Percentiles rank a stretch among this genome's conserved stretches.
These are phyloP conservation scores for Ataeniobius toweri DNA, from an alignment of 2,797 vertebrate species.

Conservation along the genomic window DNA sequence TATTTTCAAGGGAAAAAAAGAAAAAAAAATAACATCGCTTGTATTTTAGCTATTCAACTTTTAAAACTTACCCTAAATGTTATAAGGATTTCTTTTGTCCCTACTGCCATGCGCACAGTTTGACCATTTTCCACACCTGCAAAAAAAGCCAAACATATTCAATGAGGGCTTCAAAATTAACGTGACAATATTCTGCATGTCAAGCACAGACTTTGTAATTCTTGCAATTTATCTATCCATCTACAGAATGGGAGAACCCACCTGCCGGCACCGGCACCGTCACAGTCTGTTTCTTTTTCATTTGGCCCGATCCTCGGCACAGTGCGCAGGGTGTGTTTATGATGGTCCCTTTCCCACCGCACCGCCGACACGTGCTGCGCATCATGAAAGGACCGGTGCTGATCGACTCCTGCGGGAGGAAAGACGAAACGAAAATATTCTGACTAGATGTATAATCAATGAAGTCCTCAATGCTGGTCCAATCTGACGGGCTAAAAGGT, in stretches of 20 bases:
- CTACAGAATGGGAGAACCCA: conserved; percentile 59
- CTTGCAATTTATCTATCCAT: neutral
- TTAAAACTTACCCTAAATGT: conserved; percentile 86
- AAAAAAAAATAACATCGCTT: neutral
- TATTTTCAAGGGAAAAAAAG: neutral
- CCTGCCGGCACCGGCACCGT: conserved; percentile 91
- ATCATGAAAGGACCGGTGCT: conserved; percentile 92
- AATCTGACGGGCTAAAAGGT: neutral
- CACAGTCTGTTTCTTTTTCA: conserved; percentile 88
- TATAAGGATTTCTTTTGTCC: conserved; percentile 89
- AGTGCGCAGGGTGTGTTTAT: conserved; percentile 81
- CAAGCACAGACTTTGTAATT: neutral
- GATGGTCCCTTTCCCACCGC: conserved; percentile 85
- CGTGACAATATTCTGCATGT: neutral
- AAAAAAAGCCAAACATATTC: neutral
- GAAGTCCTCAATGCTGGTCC: neutral
- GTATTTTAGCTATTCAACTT: neutral
- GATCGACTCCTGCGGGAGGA: conserved; percentile 84
- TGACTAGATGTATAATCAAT: neutral
- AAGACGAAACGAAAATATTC: neutral
- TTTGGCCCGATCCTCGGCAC: conserved; percentile 88
- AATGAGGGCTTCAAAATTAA: neutral
- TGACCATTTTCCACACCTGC: conserved; percentile 92
- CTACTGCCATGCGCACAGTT: conserved; percentile 90
- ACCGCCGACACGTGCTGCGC: conserved; percentile 90